Base-by-base conservation (phyloP, 2,797 vertebrate genomes). In the Eulemur rubriventer region DNA sequence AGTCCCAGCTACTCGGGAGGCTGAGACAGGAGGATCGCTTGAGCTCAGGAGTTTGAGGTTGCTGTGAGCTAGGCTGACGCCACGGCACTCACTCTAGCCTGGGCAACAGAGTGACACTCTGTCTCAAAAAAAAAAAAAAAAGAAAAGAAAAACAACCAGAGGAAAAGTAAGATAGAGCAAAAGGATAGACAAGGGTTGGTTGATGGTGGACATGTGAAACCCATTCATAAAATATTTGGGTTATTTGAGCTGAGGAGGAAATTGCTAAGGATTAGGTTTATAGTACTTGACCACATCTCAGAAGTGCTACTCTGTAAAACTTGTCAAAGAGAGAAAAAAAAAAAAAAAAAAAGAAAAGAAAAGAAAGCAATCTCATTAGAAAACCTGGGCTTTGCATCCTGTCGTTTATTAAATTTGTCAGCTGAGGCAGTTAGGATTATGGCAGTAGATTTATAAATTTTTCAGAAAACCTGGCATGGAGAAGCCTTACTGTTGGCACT, bases 191-290 rank as follows among this genome's bases (percentile, higher is more conserved):
- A n/a, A 78, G 35, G 28, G 30, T 94, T 69, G 80, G 81, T 88
- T 95, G 88, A 98, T 89, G 95, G 95, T 96, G 97, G 97, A 98
- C 98, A 98, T 98, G 98, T 97, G 98, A 98, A 98, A 98, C 97
- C 96, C 96, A 97, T 98, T 98, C 97, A 96, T 98, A 98, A 98
- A 98, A 97, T 86, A 91, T 94, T 96, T 96, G 93, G 91, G 92
- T 98, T 98, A 98, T 98, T 98, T 98, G 96, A 98, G 97, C 96
- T 98, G 98, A 98, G 98, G 98, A 98, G 98, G 98, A 99, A 99
- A 99, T 99, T 99, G 98, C 98, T 98, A 96, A 95, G 98, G 98
- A 98, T 99, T 99, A 98, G 80, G 97, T 98, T 98, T 98, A 98
- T 96, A 97, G 97, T 97, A 97, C 97, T 98, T 98, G 96, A 98